Conservation (phyloP, 2,888 invertebrate genomes). For the Tyria jacobaeae region DNA sequence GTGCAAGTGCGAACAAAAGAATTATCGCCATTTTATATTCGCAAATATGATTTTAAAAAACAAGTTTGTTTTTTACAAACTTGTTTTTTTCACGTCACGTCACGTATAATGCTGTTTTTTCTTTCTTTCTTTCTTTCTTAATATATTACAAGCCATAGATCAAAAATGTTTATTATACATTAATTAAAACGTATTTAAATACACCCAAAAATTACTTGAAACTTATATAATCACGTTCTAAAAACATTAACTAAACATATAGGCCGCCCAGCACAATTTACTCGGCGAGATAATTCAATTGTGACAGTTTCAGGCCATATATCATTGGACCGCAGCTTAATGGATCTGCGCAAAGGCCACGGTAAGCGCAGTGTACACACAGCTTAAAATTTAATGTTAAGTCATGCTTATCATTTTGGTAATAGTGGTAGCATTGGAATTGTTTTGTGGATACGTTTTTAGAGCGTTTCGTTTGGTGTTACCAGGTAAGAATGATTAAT, state of each 20-base stretch:
- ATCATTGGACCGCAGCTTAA: constrained; percentile 62
- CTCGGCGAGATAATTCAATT: constrained; percentile 63
- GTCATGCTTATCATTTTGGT: constrained; percentile 38
- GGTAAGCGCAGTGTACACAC: constrained; percentile 30
- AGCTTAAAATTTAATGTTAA: constrained; percentile 44
- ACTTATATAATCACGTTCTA: constrained; percentile 14
- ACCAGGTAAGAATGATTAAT: not conserved
- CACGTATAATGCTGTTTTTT: too few relatives aligned
- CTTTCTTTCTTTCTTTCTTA: too few relatives aligned
- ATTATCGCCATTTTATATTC: too few relatives aligned
- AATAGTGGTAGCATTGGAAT: constrained; percentile 1
- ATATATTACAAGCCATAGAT: too few relatives aligned
- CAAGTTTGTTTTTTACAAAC: too few relatives aligned
- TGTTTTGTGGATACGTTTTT: constrained; percentile 8
- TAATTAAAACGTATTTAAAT: too few relatives aligned
- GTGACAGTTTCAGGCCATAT: constrained; percentile 63
- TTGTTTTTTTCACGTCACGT: too few relatives aligned
- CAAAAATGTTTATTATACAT: too few relatives aligned
- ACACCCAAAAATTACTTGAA: not conserved
- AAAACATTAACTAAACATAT: constrained; percentile 33
- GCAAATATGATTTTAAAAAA: too few relatives aligned
- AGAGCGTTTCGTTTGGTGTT: not conserved
- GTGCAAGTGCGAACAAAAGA: too few relatives aligned
- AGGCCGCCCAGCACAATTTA: constrained; percentile 48
- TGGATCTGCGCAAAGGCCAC: constrained; percentile 57